Conservation (phyloP, 2,113 vertebrate genomes). For the Scalopus aquaticus region DNA sequence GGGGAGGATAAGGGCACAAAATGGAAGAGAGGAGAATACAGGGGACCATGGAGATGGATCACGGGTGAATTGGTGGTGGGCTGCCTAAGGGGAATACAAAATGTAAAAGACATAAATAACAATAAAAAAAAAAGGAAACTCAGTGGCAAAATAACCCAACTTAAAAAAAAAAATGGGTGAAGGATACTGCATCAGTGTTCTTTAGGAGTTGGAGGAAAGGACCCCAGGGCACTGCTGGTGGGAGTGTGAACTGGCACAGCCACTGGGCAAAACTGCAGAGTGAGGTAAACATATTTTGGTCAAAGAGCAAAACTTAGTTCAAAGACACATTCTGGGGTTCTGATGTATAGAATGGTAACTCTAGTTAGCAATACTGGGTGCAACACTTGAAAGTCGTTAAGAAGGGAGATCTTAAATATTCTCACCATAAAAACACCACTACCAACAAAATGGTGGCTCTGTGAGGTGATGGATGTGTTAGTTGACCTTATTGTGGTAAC, state of each 20-base stretch:
- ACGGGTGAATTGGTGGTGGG: too few species aligned
- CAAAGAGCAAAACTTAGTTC: not conserved
- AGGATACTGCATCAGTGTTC: not conserved
- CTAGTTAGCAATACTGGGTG: not conserved
- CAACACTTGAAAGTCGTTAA: not conserved
- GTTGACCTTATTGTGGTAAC: not conserved
- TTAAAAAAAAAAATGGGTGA: not conserved
- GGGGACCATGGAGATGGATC: too few species aligned
- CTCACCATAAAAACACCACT: not conserved
- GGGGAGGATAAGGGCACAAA: too few species aligned
- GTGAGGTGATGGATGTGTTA: not conserved
- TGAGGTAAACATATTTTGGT: not conserved
- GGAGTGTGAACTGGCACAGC: not conserved
- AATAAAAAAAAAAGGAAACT: too few species aligned
- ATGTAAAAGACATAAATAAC: too few species aligned
- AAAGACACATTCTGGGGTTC: not conserved
- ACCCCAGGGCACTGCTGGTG: not conserved
- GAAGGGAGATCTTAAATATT: not conserved
- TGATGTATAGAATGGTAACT: not conserved
- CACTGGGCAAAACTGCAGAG: not conserved
- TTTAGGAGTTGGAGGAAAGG: not conserved
- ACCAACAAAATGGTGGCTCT: too few species aligned
- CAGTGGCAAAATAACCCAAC: too few species aligned
- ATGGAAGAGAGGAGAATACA: too few species aligned
- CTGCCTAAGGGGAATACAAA: too few species aligned